Evolutionary conservation across 2,113 vertebrate species (phyloP).

Genomic region (Psittacara wagleri): DNA sequence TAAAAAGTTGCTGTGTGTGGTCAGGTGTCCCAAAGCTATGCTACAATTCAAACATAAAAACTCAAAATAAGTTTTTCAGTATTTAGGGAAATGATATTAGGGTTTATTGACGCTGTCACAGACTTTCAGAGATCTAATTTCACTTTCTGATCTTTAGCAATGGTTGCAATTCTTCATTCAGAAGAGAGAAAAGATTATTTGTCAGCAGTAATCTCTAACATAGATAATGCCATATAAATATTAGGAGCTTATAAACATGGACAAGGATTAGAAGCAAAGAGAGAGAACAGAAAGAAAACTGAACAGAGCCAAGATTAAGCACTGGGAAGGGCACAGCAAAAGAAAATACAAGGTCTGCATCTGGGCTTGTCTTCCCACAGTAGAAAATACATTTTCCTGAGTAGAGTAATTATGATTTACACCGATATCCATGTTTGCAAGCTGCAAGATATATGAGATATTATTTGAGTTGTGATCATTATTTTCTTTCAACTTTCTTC

Average conservation of each 20-base stretch:
- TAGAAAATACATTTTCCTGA: background rate
- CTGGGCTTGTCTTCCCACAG: background rate
- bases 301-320: conserved; percentile 62
- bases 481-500: background rate
- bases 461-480: background rate
- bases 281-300: conserved; percentile 56
- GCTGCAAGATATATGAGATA: background rate
- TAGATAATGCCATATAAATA: conserved; percentile 69
- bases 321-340: background rate
- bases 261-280: conserved; percentile 62
- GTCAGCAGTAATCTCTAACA: conserved; percentile 62
- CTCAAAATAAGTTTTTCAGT: background rate
- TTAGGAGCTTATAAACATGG: conserved; percentile 65
- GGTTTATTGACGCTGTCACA: conserved; percentile 32
- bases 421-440: background rate
- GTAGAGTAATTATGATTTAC: background rate
- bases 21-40: background rate
- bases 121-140: conserved; percentile 37
- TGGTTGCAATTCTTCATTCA: conserved; percentile 53
- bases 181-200: conserved; percentile 62
- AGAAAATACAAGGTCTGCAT: background rate
- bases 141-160: conserved; percentile 61
- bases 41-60: background rate
- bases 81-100: conserved; percentile 14
- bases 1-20: background rate